Base-by-base conservation (phyloP, 2,797 vertebrate genomes). In the Sebastes diploproa region DNA sequence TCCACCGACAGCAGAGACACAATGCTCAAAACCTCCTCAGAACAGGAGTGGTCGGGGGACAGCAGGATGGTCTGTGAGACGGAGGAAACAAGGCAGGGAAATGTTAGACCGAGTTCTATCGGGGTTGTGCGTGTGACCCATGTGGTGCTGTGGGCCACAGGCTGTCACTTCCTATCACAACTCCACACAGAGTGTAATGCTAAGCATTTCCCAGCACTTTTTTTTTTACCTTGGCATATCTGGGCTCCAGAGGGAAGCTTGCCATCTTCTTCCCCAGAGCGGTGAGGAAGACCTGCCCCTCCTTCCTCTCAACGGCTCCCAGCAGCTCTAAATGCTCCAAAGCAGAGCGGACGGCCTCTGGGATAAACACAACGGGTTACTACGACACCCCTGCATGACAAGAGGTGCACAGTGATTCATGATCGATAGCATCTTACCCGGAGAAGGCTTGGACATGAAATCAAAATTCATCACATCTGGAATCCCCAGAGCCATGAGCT, bases 361-460 rank as follows among this genome's bases (percentile, higher is more conserved):
- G 22, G 32, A 79, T 36, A 62, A 87, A 84, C 50, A 80, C 1
- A 46, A 27, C 20, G n/a, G 16, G 25, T 76, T 4, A 75, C 18
- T 23, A 50, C 2, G 1, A 1, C 27, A 14, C n/a, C 13, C 2
- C 54, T 3, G 7, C 1, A 23, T 3, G 22, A 60, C 6, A 22
- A 6, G 18, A 72, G 4, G 34, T 12, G 3, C 20, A 42, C 1
- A 71, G 23, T 5, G 34, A 60, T 20, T 34, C 3, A 27, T 22
- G 7, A 60, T 25, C 34, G 29, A 20, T 1, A 0, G 46, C 55
- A 9, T 74, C 92, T 94, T 89, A 99, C 98, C 98, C 85, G 97
- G 95, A 71, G 97, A 98, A 0, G 98, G 98, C 84, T 97, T 99
- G 72, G 98, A 98, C 96, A 99, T 97, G 90, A 99, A 99, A 88